Percentiles rank a stretch among this genome's conserved stretches.
Conservation (phyloP, 1,140 invertebrate species). For the Drosophila aff. region DNA sequence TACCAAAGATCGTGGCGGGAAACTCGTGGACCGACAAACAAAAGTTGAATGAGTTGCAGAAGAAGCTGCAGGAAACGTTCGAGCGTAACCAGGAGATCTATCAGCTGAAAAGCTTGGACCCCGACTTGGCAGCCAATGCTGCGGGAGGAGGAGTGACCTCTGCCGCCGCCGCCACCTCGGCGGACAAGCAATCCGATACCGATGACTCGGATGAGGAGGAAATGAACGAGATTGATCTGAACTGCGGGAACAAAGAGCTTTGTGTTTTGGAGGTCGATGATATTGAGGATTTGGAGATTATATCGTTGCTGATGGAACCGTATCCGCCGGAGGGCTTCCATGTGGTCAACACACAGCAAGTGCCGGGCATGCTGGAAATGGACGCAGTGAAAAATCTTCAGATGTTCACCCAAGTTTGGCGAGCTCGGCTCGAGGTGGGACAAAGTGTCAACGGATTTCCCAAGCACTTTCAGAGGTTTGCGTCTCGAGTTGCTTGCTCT, state of each 20-base stretch:
- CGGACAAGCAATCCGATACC: constrained; percentile 86
- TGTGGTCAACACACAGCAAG: constrained; percentile 93
- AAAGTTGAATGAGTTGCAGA: constrained; percentile 88
- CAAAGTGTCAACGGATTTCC: constrained; percentile 89
- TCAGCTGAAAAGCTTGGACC: constrained; percentile 86
- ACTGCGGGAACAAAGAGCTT: constrained; percentile 92
- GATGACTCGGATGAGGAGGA: constrained; percentile 92
- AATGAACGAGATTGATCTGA: constrained; percentile 90
- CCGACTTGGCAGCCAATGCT: constrained; percentile 49
- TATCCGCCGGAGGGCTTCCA: constrained; percentile 92
- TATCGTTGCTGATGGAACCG: constrained; percentile 91
- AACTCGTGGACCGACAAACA: constrained; percentile 88
- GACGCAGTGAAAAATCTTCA: constrained; percentile 91
- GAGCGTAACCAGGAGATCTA: constrained; percentile 90
- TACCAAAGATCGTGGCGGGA: constrained; percentile 89
- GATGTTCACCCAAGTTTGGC: constrained; percentile 95
- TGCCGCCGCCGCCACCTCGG: constrained; percentile 5
- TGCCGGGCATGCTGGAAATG: constrained; percentile 90
- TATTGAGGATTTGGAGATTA: constrained; percentile 93
- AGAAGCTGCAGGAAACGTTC: constrained; percentile 88
- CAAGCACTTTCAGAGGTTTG: constrained; percentile 85
- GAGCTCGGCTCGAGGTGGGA: constrained; percentile 88
- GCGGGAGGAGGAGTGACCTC: neutral
- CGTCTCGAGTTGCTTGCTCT: accelerated
- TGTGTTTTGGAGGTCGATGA: constrained; percentile 95